Percentiles rank a stretch among this genome's conserved stretches.
phyloP scores from a whole-genome alignment of 1,140 invertebrate species.

The Brachionus plicatilis region DNA sequence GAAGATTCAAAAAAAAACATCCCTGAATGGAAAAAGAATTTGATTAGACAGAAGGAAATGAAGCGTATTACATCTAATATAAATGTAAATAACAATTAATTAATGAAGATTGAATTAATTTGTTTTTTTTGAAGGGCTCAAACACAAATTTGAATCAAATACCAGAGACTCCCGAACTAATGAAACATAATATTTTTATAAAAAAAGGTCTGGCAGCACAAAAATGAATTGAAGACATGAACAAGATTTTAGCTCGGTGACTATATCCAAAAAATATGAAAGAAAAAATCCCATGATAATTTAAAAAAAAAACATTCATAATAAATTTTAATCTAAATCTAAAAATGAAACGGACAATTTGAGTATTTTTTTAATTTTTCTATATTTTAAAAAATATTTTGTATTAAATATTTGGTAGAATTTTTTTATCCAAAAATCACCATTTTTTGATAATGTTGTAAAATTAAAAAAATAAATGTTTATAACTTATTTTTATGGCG shows the following conservation, averaged over 20 bases:
- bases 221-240: neutral
- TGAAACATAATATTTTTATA: slow-evolving; percentile 38
- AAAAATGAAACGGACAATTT: neutral
- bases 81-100: neutral
- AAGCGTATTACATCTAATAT: slow-evolving; percentile 18
- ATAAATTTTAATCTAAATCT: neutral
- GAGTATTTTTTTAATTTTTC: neutral
- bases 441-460: neutral
- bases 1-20: slow-evolving; percentile 38
- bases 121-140: neutral
- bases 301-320: neutral
- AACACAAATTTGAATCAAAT: slow-evolving; percentile 22
- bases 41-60: slow-evolving; percentile 39
- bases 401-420: neutral
- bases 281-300: neutral
- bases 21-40: slow-evolving; percentile 35
- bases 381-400: neutral
- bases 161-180: slow-evolving; percentile 29
- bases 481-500: neutral
- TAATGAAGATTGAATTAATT: neutral
- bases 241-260: slow-evolving; percentile 24
- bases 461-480: neutral
- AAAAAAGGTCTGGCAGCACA: slow-evolving; percentile 37
- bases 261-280: neutral
- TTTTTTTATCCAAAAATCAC: neutral